Base-by-base conservation (phyloP, 2,113 vertebrate genomes). In the Steatornis caripensis region DNA sequence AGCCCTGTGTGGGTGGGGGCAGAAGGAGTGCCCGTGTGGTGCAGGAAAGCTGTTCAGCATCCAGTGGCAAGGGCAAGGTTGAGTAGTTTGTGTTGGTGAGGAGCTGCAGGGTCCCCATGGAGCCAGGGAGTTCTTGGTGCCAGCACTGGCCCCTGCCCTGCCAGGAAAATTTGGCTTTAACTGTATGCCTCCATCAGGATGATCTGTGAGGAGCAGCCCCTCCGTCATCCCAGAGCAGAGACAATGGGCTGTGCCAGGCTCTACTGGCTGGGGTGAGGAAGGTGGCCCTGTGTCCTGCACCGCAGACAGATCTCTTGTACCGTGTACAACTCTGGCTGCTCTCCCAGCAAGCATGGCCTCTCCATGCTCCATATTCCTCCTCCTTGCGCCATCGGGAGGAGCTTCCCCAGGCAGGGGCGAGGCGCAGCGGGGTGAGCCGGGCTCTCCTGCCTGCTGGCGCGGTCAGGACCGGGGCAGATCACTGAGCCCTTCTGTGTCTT, bases 391-490 rank as follows among this genome's bases (percentile, higher is more conserved):
- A 34, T 82, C 61, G 37, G 29, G 57, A 70, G 27, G 27, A n/a
- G 27, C 27, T 43, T 41, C 62, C 53, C 49, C 19, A 51, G 32
- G 0, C 3, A 2, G 29, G 27, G 3, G 7, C 2, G 2, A 34
- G 43, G 65, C 2, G 0, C 41, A 62, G 71, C 0, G 0, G 32
- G 7, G 29, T 15, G 22, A 41, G 24, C 48, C 2, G 1, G 20
- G 27, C 37, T 65, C 30, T 34, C 24, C 26, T 39, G 29, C 41
- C 69, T 19, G 8, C 51, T 24, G 43, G 16, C 20, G 37, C 48
- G 41, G 79, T 34, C 15, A 6, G 45, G 18, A 29, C 61, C 34
- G 18, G 27, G 32, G 37, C 53, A 54, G 20, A 5, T 68, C 48
- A 27, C 10, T 5, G 68, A 54, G 54, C 18, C 60, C 48, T 36